These are phyloP conservation scores for Lycophotia porphyrea DNA, from an alignment of 2,888 invertebrate species.

Conservation along the genomic window DNA sequence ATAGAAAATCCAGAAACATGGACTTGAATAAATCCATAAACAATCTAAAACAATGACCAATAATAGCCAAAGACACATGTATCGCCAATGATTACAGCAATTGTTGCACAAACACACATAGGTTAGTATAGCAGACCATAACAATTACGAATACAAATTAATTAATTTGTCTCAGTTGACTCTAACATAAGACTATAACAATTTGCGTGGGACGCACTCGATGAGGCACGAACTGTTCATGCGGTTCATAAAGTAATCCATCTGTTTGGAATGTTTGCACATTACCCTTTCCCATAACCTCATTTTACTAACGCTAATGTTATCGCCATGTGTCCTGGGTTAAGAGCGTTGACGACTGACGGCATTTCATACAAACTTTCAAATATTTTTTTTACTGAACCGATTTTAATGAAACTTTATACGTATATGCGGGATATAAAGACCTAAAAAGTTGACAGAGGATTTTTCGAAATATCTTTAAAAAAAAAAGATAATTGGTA, in stretches of 20 bases:
- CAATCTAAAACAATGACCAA: background rate
- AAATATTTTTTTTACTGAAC: too few species aligned
- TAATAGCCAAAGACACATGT: slow-evolving; percentile 10
- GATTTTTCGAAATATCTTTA: too few species aligned
- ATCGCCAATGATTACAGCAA: slow-evolving; percentile 36
- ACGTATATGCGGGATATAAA: too few species aligned
- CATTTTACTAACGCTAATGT: background rate
- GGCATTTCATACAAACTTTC: too few species aligned
- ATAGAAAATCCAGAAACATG: background rate
- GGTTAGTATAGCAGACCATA: slow-evolving; percentile 17
- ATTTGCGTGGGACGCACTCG: slow-evolving; percentile 55
- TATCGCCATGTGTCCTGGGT: background rate
- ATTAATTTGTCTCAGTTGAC: slow-evolving; percentile 58
- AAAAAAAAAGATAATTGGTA: too few species aligned
- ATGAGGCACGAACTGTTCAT: slow-evolving; percentile 15
- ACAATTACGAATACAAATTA: slow-evolving; percentile 54
- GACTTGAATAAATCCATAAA: background rate
- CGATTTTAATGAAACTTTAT: too few species aligned
- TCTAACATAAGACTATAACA: slow-evolving; percentile 51
- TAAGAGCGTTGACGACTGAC: too few species aligned
- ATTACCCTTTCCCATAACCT: slow-evolving; percentile 31
- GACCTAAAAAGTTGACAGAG: too few species aligned
- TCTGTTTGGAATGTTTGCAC: slow-evolving; percentile 30
- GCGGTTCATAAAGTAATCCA: slow-evolving; percentile 28
- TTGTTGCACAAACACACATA: slow-evolving; percentile 30